Percentiles rank a stretch among this genome's conserved stretches.
Conservation (phyloP, 2,113 vertebrate species). For the Taurulus bubalis region DNA sequence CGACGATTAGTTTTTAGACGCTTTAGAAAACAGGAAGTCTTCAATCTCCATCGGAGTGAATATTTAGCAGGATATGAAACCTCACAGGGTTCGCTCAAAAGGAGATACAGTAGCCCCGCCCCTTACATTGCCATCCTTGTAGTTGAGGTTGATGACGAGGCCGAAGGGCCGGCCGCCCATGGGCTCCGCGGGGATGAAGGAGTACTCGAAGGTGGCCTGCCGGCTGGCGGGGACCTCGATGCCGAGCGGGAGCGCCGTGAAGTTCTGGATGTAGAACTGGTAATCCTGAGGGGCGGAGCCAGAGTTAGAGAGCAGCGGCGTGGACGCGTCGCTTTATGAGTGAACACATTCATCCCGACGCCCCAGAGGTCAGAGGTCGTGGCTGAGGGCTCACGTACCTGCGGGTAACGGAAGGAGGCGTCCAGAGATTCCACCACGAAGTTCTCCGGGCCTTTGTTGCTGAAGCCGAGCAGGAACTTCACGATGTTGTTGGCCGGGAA, state of each 20-base stretch:
- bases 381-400: constrained; percentile 63
- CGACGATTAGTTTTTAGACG: too few species aligned
- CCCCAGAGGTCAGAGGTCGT: background rate
- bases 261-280: constrained; percentile 99
- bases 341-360: too few species aligned
- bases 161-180: constrained; percentile 98
- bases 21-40: too few species aligned
- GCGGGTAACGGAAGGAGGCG: constrained; percentile 97
- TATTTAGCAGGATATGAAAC: too few species aligned
- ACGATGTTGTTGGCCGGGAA: constrained; percentile 98
- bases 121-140: constrained; percentile 91
- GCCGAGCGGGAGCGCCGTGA: constrained; percentile 95
- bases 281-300: constrained; percentile 82
- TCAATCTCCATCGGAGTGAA: too few species aligned
- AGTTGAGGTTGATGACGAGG: constrained; percentile 98
- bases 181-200: constrained; percentile 97
- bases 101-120: too few species aligned
- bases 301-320: background rate
- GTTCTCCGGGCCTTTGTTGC: constrained; percentile 94
- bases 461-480: constrained; percentile 97
- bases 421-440: constrained; percentile 95
- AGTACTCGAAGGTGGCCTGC: constrained; percentile 98
- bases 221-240: constrained; percentile 89
- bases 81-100: too few species aligned
- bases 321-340: too few species aligned